Evolutionary conservation across 2,888 invertebrate genomes (phyloP).

Genomic region (Cataglyphis albicans): DNA sequence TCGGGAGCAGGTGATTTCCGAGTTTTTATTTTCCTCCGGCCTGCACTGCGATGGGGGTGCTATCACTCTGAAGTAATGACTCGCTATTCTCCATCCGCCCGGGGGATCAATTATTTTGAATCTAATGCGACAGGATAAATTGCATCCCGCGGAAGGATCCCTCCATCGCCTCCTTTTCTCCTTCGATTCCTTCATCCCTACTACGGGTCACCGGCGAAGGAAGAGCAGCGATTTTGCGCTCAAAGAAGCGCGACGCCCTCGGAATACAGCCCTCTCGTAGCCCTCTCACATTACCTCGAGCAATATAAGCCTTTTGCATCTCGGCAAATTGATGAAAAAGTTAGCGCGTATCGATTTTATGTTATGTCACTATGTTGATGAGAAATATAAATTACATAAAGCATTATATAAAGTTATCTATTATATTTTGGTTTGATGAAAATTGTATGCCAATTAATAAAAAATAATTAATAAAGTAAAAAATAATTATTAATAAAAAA

Average conservation of each 20-base stretch:
- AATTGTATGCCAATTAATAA: background rate
- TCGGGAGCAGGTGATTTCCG: conserved; percentile 73
- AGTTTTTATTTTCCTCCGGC: conserved; percentile 75
- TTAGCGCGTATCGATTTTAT: conserved; percentile 57
- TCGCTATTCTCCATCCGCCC: conserved; percentile 77
- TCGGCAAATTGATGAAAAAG: conserved; percentile 70
- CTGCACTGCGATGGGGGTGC: conserved; percentile 63
- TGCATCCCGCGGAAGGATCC: conserved; percentile 70
- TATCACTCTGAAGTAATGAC: conserved; percentile 80
- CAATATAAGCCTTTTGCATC: conserved; percentile 43
- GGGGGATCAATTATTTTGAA: conserved; percentile 83
- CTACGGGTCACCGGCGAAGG: conserved; percentile 9
- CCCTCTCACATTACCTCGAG: conserved; percentile 64
- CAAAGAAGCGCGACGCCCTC: conserved; percentile 60
- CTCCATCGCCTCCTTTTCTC: conserved; percentile 41
- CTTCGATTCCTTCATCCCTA: conserved; percentile 30
- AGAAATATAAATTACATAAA: background rate
- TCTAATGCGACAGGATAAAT: conserved; percentile 81
- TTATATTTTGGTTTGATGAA: background rate
- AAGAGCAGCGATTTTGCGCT: conserved; percentile 66
- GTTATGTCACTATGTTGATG: background rate
- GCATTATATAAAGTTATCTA: background rate
- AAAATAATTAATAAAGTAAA: background rate
- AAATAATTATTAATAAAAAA: background rate
- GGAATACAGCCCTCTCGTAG: conserved; percentile 69